Conservation (phyloP, 2,888 invertebrate genomes). For the Zootermopsis nevadensis region DNA sequence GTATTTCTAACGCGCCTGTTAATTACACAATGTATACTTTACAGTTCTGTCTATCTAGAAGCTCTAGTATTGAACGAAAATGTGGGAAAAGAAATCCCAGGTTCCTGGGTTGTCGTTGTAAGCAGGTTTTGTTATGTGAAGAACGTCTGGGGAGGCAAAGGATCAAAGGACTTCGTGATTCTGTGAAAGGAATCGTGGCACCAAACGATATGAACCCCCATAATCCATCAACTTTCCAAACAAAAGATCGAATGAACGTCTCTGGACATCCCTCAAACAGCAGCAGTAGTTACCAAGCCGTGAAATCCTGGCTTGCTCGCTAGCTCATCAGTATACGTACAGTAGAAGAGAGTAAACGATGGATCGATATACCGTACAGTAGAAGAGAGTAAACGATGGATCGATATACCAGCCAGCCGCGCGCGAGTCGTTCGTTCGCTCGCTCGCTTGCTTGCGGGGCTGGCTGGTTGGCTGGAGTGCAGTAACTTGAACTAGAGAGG, state of each 20-base stretch:
- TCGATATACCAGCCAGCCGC: constrained; percentile 5
- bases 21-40: no score
- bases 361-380: constrained; percentile 30
- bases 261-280: background rate
- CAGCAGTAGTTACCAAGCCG: constrained; percentile 15
- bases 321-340: constrained; percentile 19
- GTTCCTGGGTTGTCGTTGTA: no score
- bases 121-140: no score
- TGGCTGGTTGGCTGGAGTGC: constrained; percentile 19
- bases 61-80: no score
- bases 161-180: no score
- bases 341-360: background rate
- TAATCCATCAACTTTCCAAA: background rate
- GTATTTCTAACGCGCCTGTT: no score
- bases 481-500: constrained; percentile 18
- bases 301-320: constrained; percentile 7
- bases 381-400: constrained; percentile 7
- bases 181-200: background rate
- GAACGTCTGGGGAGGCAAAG: no score
- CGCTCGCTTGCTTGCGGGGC: no score
- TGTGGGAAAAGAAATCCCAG: no score
- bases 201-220: background rate
- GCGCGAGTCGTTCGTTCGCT: background rate
- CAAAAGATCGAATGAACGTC: background rate
- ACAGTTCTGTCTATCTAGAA: no score